Conservation (phyloP, 1,140 invertebrate genomes). For the Drepana arcuata region DNA sequence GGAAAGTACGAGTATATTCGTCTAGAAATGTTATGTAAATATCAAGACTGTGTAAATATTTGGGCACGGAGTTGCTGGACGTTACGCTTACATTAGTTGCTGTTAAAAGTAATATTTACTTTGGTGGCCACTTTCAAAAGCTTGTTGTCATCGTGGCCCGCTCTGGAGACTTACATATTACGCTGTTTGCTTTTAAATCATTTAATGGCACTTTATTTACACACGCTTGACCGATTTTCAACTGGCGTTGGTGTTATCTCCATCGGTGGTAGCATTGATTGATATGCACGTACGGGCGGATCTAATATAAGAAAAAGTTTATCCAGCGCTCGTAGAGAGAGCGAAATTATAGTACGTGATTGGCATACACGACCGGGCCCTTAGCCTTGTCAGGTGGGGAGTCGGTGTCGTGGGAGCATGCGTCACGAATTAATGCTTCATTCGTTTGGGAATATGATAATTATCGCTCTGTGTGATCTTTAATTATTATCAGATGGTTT, state of each 20-base stretch:
- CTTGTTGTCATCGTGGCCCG: conserved; percentile 5
- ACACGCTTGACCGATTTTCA: no score
- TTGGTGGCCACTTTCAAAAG: conserved; percentile 26
- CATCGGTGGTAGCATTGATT: no score
- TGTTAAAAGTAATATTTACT: conserved; percentile 36
- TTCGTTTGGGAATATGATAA: no score
- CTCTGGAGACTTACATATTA: conserved; percentile 1
- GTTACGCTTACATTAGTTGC: conserved; percentile 31
- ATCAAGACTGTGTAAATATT: conserved; percentile 40
- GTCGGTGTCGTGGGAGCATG: conserved; percentile 23
- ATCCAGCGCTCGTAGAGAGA: no score
- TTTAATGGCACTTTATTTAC: no score
- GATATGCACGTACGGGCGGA: no score
- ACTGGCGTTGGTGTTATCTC: no score
- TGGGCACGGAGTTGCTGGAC: conserved; percentile 29
- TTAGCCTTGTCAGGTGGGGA: conserved; percentile 11
- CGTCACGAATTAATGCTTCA: no score
- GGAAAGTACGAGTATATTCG: conserved; percentile 31
- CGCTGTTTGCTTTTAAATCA: background rate
- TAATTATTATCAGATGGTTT: no score
- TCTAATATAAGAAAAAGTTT: no score
- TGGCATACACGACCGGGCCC: conserved; percentile 40
- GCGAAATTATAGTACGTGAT: conserved; percentile 28
- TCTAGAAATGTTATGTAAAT: conserved; percentile 43
- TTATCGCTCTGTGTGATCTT: no score